These are phyloP conservation scores for Palloptera scutellata DNA, from an alignment of 2,888 invertebrate species.

Conservation along the genomic window DNA sequence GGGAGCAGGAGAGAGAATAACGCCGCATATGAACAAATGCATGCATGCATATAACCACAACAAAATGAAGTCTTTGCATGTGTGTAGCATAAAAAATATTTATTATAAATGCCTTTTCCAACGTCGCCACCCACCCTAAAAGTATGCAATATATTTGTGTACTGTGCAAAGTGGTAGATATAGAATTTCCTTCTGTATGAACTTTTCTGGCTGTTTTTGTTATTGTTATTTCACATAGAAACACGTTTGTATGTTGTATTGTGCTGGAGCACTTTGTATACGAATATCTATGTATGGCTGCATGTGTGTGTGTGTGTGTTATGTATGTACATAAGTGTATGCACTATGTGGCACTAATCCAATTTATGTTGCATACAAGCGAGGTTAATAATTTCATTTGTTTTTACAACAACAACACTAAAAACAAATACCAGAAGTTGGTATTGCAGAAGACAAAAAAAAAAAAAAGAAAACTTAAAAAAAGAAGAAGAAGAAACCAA, in stretches of 20 bases:
- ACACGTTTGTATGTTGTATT: not conserved
- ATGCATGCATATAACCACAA: conserved; percentile 11
- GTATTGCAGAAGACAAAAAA: not conserved
- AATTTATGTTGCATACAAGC: conserved; percentile 31
- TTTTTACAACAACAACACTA: not conserved
- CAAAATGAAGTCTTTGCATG: conserved; percentile 30
- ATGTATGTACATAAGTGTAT: not conserved
- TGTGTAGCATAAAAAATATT: conserved; percentile 8
- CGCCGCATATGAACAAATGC: too few species aligned
- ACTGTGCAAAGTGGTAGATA: conserved; percentile 13
- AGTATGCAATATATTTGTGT: not conserved
- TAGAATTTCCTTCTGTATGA: conserved; percentile 20
- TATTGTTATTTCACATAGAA: conserved; percentile 5
- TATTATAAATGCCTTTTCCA: not conserved
- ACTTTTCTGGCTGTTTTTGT: conserved; percentile 14
- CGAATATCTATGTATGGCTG: not conserved
- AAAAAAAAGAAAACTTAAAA: not conserved
- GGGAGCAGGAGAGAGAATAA: too few species aligned
- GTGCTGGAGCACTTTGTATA: not conserved
- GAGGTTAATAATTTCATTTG: conserved; percentile 34
- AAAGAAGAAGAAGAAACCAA: conserved; percentile 7
- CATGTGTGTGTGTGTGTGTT: not conserved
- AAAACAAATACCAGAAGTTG: too few species aligned
- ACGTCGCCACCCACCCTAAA: too few species aligned
- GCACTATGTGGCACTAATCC: conserved; percentile 28